Percentiles rank a stretch among this genome's conserved stretches.
Evolutionary conservation across 2,888 invertebrate species (phyloP).

Genomic region (Lycia hirtaria): DNA sequence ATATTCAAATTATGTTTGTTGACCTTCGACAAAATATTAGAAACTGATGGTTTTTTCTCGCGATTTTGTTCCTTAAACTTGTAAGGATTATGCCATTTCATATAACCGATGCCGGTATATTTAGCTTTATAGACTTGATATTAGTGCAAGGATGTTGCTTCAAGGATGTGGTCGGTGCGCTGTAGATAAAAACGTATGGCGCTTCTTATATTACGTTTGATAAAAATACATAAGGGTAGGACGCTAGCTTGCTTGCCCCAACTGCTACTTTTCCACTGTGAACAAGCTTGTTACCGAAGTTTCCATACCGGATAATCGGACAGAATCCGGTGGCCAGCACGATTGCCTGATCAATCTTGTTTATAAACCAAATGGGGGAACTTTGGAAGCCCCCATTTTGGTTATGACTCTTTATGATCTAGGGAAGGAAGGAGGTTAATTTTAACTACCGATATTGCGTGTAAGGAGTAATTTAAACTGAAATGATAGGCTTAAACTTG

Average conservation of each 20-base stretch:
- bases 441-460: conserved; percentile 6
- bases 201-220: too few species aligned
- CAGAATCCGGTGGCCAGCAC: conserved; percentile 40
- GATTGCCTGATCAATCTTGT: conserved; percentile 45
- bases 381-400: conserved; percentile 29
- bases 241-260: not conserved
- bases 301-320: conserved; percentile 36
- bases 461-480: conserved; percentile 14
- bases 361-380: conserved; percentile 39
- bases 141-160: too few species aligned
- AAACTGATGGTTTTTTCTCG: too few species aligned
- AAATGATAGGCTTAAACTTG: not conserved
- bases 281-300: conserved; percentile 33
- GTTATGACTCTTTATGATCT: conserved; percentile 27
- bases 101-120: too few species aligned
- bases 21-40: too few species aligned
- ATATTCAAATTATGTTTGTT: too few species aligned
- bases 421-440: conserved; percentile 6
- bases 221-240: too few species aligned
- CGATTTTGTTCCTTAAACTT: too few species aligned
- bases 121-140: too few species aligned
- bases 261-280: not conserved
- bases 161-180: too few species aligned
- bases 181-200: too few species aligned
- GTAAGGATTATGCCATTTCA: too few species aligned